Evolutionary conservation across 2,113 vertebrate species (phyloP).

Genomic region (Protobothrops mucrosquamatus): DNA sequence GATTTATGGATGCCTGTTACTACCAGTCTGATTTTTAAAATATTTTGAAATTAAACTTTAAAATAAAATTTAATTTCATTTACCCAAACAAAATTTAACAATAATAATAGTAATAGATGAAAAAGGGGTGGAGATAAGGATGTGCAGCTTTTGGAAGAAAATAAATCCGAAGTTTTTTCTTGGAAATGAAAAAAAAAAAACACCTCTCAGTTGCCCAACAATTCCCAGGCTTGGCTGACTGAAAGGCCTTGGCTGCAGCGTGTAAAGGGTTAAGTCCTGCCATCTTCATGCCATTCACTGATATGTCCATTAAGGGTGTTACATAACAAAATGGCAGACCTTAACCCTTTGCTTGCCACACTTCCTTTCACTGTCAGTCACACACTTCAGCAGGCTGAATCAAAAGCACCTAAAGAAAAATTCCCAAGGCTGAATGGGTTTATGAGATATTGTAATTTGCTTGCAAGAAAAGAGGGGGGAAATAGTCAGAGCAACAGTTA

Average conservation of each 20-base stretch:
- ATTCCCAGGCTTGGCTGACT: not conserved
- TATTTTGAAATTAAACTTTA: no score
- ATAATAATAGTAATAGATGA: not conserved
- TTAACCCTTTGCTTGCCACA: conserved; percentile 81
- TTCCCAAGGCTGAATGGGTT: not conserved
- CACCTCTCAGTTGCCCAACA: not conserved
- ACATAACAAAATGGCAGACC: conserved; percentile 92
- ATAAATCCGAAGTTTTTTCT: not conserved
- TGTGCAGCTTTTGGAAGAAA: not conserved
- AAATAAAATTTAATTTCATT: not conserved
- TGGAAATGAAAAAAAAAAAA: not conserved
- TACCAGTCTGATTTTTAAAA: not conserved
- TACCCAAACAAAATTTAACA: not conserved
- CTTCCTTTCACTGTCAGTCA: conserved; percentile 25
- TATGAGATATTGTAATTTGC: not conserved
- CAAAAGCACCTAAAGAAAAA: not conserved
- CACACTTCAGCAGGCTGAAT: not conserved
- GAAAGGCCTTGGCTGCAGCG: conserved; percentile 51
- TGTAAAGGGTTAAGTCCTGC: conserved; percentile 87
- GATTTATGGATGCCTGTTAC: not conserved
- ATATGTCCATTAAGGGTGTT: conserved; percentile 88
- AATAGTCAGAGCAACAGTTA: not conserved
- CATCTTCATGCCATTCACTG: conserved; percentile 90
- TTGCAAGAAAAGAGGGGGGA: not conserved
- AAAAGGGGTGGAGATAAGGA: not conserved